Conservation (phyloP, 2,888 invertebrate genomes). For the Creontiades dilutus region DNA sequence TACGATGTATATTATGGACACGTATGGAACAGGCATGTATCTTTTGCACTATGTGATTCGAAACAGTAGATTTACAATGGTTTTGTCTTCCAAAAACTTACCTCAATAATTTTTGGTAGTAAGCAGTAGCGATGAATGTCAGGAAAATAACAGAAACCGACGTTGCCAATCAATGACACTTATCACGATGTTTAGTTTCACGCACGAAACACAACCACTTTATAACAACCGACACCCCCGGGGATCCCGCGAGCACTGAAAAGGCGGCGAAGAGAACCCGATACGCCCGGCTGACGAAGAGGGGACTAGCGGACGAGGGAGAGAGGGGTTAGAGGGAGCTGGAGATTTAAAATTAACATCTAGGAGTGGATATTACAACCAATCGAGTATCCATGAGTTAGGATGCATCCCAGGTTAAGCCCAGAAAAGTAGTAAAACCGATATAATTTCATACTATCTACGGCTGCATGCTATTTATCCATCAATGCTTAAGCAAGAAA, state of each 20-base stretch:
- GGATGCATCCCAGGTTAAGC: not conserved
- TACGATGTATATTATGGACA: no score
- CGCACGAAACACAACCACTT: conserved; percentile 16
- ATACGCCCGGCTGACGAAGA: conserved; percentile 29
- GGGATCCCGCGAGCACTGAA: conserved; percentile 36
- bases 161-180: not conserved
- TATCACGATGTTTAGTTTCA: conserved; percentile 4
- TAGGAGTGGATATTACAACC: not conserved
- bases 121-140: not conserved
- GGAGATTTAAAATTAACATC: conserved; percentile 47
- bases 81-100: not conserved
- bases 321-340: conserved; percentile 9
- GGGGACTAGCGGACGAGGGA: not conserved
- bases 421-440: no score
- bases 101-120: not conserved
- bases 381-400: not conserved
- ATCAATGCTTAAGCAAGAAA: no score
- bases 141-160: not conserved
- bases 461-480: no score
- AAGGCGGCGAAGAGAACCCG: conserved; percentile 18
- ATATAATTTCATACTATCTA: no score
- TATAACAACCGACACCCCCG: conserved; percentile 18
- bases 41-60: no score
- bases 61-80: no score
- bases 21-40: no score